Conservation (phyloP, 2,113 vertebrate species). For the Hyperopisus bebe region DNA sequence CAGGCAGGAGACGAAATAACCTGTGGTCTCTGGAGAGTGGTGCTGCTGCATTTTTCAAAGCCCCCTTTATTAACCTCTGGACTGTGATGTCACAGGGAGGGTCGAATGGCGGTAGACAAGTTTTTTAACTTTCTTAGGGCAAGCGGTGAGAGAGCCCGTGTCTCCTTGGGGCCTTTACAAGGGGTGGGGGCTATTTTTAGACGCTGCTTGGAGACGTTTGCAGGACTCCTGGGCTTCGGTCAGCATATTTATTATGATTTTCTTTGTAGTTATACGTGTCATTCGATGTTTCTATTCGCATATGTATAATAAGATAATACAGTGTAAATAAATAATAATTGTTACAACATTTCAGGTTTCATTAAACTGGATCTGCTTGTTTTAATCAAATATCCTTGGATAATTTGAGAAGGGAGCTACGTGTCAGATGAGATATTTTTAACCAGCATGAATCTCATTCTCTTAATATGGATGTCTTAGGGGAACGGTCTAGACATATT, state of each 20-base stretch:
- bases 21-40: conserved; percentile 74
- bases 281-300: neutral
- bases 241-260: conserved; percentile 41
- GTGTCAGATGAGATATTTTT: conserved; percentile 14
- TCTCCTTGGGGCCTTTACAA: conserved; percentile 55
- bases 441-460: neutral
- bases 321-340: neutral
- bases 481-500: neutral
- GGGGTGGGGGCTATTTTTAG: conserved; percentile 80
- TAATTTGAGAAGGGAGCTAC: neutral
- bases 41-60: conserved; percentile 57
- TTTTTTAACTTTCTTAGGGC: conserved; percentile 98
- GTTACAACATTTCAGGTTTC: neutral
- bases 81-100: conserved; percentile 67
- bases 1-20: conserved; percentile 55
- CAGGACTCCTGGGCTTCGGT: conserved; percentile 49
- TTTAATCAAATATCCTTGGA: neutral
- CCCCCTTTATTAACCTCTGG: conserved; percentile 79
- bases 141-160: conserved; percentile 69
- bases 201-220: conserved; percentile 43
- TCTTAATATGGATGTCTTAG: conserved; percentile 4
- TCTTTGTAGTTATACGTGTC: neutral
- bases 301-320: neutral
- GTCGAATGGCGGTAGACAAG: conserved; percentile 71
- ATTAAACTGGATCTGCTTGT: neutral